Evolutionary conservation across 2,113 vertebrate genomes (phyloP), one percentile per base, ranked within the genome.

Genomic region (Thunnus thynnus): DNA sequence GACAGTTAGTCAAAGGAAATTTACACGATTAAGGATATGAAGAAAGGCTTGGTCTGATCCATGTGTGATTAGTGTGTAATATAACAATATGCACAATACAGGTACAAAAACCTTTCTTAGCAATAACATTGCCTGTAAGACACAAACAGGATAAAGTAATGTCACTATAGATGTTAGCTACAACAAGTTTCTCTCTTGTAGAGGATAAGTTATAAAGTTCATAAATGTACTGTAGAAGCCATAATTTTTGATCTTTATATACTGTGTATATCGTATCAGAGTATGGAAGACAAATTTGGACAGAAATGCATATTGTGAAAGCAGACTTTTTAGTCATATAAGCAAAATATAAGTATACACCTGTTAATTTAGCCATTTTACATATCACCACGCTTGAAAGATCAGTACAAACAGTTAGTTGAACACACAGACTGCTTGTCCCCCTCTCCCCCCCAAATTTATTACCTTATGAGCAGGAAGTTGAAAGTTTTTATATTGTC

Each of bases 381-480:
- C 3, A 69, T 30, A 52, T 72, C 5, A 41, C 5, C 13, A 61
- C 18, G 30, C 18, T 32, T 41, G 36, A 41, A 41, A 9, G 48
- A 77, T 54, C 5, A 32, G 2, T 51, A 12, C 18, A 71, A 36
- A 77, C 41, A 54, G 20, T 76, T 81, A 64, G 18, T 4, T 69
- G 30, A 74, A 47, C 20, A 63, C 66, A 56, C 18, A 68, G 22
- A 12, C 27, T 30, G 27, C 27, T 4, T 10, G 0, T 48, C 30
- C 36, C 50, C n/a, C 5, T 1, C 16, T 22, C 17, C 22, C 10
- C 1, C 58, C 20, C 16, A 67, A 63, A 48, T 47, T 17, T 44
- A 20, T 17, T 30, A 22, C 65, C 20, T 41, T 11, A 18, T 17
- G 25, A 76, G 58, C 75, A 87, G 86, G 87, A 90, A 83, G 62